Conservation (phyloP, 2,113 vertebrate genomes). For the Sinocyclocheilus anophthalmus region DNA sequence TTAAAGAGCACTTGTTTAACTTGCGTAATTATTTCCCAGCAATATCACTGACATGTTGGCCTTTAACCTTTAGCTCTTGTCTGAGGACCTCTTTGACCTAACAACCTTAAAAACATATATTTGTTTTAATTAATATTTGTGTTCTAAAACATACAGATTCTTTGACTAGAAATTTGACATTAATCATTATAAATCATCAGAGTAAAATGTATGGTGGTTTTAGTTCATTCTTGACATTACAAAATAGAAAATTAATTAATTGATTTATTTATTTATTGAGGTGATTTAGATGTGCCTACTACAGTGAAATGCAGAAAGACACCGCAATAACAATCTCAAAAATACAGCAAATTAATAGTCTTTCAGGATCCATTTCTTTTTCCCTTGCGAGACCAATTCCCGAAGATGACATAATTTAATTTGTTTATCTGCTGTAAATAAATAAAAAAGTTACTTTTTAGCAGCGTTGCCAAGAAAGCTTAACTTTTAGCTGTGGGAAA, state of each 20-base stretch:
- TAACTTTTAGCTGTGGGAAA: neutral
- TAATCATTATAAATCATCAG: neutral
- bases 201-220: neutral
- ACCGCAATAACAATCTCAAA: conserved; percentile 46
- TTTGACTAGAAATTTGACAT: neutral
- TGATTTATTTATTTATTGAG: neutral
- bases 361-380: conserved; percentile 63
- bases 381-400: conserved; percentile 51
- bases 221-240: conserved; percentile 26
- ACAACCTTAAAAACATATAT: neutral
- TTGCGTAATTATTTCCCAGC: conserved; percentile 42
- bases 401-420: conserved; percentile 65
- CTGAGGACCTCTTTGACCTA: conserved; percentile 45
- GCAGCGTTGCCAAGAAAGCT: conserved; percentile 46
- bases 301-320: conserved; percentile 48
- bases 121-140: too few species aligned
- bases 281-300: conserved; percentile 51
- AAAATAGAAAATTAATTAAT: neutral
- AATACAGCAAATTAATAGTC: conserved; percentile 61
- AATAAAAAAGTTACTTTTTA: conserved; percentile 49
- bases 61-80: conserved; percentile 48
- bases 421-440: conserved; percentile 62
- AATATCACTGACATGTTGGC: conserved; percentile 32
- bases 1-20: conserved; percentile 52
- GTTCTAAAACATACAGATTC: neutral